Evolutionary conservation across 1,140 invertebrate species (phyloP).

Genomic region (Grapholita molesta): DNA sequence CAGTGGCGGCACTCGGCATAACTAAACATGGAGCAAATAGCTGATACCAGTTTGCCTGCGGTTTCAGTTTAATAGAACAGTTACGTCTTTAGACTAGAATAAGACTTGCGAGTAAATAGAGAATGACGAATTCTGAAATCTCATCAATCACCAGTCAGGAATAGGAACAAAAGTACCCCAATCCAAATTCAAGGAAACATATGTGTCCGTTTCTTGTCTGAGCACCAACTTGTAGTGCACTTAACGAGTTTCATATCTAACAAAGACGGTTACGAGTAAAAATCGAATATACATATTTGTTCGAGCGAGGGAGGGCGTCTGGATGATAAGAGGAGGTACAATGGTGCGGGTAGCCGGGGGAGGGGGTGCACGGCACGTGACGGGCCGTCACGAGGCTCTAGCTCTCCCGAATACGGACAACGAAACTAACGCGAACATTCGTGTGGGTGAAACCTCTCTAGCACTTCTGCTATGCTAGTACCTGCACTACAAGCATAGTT

Average conservation of each 20-base stretch:
- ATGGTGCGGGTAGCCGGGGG: constrained; percentile 17
- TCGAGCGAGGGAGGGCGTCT: background rate
- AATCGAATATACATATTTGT: constrained; percentile 23
- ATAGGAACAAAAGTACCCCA: background rate
- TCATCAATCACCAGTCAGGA: too few species aligned
- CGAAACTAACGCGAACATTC: background rate
- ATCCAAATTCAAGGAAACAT: background rate
- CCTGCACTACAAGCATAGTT: constrained; percentile 8
- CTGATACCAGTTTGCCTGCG: background rate
- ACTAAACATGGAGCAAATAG: background rate
- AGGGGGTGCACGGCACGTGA: constrained; percentile 32
- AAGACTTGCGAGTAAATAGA: too few species aligned
- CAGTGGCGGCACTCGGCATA: background rate
- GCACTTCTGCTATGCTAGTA: constrained; percentile 7
- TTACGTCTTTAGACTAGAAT: too few species aligned
- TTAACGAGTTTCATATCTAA: background rate
- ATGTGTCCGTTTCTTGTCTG: background rate
- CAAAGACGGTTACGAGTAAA: background rate
- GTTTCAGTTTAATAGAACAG: background rate
- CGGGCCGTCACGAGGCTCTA: constrained; percentile 38
- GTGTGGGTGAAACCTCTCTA: background rate
- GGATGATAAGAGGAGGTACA: constrained; percentile 13
- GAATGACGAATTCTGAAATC: too few species aligned
- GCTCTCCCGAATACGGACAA: constrained; percentile 29
- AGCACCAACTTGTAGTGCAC: background rate